Evolutionary conservation across 2,113 vertebrate species (phyloP).

Genomic region (Forbesichthys papilliferus): DNA sequence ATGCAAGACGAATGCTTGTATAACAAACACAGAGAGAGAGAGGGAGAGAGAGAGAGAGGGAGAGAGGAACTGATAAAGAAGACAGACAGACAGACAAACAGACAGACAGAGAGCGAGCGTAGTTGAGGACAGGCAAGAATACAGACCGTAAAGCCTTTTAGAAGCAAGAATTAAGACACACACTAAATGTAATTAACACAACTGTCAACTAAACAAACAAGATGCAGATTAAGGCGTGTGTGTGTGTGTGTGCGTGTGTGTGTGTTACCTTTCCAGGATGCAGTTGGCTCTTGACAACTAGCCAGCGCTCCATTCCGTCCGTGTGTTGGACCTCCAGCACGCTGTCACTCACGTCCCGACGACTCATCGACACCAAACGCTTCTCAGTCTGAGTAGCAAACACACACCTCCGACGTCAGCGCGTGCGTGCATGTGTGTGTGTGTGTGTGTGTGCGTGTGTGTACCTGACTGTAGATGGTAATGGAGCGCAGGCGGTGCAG

Average conservation of each 20-base stretch:
- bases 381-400: slow-evolving; percentile 63
- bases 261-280: slow-evolving; percentile 69
- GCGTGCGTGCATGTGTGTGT: neutral
- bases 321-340: slow-evolving; percentile 78
- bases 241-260: neutral
- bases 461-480: slow-evolving; percentile 75
- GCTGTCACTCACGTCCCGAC: slow-evolving; percentile 73
- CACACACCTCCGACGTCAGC: neutral
- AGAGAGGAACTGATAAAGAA: no score
- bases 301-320: slow-evolving; percentile 74
- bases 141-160: neutral
- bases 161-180: neutral
- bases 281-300: slow-evolving; percentile 75
- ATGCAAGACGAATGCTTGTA: slow-evolving; percentile 16
- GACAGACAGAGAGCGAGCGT: no score
- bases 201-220: neutral
- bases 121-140: neutral
- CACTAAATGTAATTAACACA: neutral
- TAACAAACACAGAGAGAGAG: slow-evolving; percentile 16
- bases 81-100: no score
- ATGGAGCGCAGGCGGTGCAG: slow-evolving; percentile 80
- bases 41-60: neutral
- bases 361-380: slow-evolving; percentile 70
- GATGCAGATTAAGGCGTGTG: neutral
- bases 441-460: neutral